Evolutionary conservation across 2,113 vertebrate genomes (phyloP).

Genomic region (Alces alces): DNA sequence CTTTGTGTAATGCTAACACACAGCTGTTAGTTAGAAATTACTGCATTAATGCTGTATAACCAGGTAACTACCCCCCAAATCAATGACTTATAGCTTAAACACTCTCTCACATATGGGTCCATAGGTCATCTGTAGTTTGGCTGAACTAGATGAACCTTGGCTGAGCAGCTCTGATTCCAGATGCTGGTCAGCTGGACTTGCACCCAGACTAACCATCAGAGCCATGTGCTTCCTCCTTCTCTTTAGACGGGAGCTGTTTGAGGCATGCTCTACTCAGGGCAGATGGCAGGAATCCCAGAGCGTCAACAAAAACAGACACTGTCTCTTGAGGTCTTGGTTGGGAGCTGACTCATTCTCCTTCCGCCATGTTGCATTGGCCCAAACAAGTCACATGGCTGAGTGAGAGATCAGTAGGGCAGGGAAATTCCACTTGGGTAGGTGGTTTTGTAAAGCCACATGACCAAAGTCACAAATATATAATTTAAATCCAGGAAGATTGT

Average conservation of each 20-base stretch:
- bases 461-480: background rate
- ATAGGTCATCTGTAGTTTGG: background rate
- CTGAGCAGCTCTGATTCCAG: background rate
- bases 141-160: background rate
- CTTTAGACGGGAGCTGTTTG: background rate
- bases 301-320: background rate
- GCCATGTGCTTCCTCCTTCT: rapidly evolving
- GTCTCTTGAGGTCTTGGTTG: background rate
- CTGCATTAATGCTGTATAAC: background rate
- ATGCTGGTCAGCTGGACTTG: too few species aligned
- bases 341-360: background rate
- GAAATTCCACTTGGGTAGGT: background rate
- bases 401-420: rapidly evolving
- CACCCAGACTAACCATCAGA: background rate
- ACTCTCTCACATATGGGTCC: rapidly evolving
- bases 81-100: background rate
- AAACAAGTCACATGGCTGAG: background rate
- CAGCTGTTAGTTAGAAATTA: background rate
- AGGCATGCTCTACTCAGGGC: rapidly evolving
- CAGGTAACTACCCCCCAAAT: background rate
- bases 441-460: background rate
- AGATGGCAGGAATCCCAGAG: background rate
- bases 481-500: background rate
- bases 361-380: background rate
- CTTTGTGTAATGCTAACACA: background rate